Conservation (phyloP, 1,140 invertebrate genomes). For the Drosophila nikananu region DNA sequence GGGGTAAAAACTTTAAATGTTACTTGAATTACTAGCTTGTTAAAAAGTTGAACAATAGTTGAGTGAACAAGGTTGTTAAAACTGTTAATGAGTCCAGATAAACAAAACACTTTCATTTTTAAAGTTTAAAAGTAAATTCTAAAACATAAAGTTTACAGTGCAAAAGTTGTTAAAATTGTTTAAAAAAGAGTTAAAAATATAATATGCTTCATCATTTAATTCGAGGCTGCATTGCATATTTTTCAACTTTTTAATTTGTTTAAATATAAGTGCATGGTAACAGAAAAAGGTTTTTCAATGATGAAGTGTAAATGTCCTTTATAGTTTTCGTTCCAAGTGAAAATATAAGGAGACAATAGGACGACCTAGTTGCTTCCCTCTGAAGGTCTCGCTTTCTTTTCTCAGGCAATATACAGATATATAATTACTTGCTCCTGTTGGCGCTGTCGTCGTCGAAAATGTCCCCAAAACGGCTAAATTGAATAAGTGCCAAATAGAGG, state of each 20-base stretch:
- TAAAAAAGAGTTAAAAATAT: background rate
- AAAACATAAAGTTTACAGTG: background rate
- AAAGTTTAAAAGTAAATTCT: too few species aligned
- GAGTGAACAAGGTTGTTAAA: background rate
- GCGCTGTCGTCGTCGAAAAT: constrained; percentile 13
- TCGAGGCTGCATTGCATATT: background rate
- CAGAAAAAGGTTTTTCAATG: background rate
- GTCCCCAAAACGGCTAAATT: constrained; percentile 55
- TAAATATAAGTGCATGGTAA: too few species aligned
- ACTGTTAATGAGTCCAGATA: background rate
- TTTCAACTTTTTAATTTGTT: background rate
- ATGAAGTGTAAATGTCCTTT: too few species aligned
- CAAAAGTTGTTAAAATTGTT: background rate
- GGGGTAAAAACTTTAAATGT: background rate
- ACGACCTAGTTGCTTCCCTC: constrained; percentile 37
- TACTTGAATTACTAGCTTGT: background rate
- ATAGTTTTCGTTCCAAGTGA: too few species aligned
- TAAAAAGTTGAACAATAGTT: background rate
- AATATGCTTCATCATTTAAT: too few species aligned
- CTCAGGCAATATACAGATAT: constrained; percentile 1
- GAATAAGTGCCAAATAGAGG: constrained; percentile 63
- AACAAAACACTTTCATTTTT: background rate
- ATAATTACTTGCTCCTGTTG: constrained; percentile 43
- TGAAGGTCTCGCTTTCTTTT: constrained; percentile 46
- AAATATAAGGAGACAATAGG: background rate